Evolutionary conservation across 2,797 vertebrate genomes (phyloP).

Genomic region (Parauchenoglanis ngamensis): DNA sequence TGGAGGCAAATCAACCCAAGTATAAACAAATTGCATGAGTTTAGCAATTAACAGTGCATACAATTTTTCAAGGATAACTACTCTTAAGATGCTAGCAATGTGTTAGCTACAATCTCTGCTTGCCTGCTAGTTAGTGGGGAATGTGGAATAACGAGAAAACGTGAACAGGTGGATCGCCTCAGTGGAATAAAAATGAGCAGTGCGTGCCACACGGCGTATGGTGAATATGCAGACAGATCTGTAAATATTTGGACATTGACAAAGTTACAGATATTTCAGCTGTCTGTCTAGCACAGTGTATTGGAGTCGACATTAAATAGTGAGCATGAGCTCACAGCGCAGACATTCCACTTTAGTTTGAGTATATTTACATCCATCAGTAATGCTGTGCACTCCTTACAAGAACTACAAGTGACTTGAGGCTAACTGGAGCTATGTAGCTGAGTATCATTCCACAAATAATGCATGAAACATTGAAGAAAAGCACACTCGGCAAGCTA

Average conservation of each 20-base stretch:
- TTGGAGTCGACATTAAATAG: background rate
- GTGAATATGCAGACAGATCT: background rate
- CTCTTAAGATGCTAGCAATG: background rate
- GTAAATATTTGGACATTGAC: background rate
- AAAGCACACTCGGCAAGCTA: background rate
- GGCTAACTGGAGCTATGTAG: background rate
- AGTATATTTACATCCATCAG: background rate
- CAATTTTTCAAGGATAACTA: background rate
- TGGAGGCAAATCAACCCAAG: background rate
- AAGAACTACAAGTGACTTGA: background rate
- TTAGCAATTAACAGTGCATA: background rate
- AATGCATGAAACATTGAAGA: background rate
- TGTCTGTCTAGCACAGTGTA: background rate
- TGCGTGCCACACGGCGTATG: background rate
- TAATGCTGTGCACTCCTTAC: background rate
- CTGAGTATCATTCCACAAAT: background rate
- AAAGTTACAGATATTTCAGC: background rate
- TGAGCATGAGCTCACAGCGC: background rate
- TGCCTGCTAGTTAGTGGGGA: background rate
- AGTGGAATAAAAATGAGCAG: background rate
- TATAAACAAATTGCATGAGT: background rate
- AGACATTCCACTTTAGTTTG: background rate
- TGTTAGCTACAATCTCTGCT: background rate
- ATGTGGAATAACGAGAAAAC: background rate
- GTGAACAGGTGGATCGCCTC: background rate